phyloP scores from a whole-genome alignment of 2,888 invertebrate species.

The Dicyrtoma fusca region DNA sequence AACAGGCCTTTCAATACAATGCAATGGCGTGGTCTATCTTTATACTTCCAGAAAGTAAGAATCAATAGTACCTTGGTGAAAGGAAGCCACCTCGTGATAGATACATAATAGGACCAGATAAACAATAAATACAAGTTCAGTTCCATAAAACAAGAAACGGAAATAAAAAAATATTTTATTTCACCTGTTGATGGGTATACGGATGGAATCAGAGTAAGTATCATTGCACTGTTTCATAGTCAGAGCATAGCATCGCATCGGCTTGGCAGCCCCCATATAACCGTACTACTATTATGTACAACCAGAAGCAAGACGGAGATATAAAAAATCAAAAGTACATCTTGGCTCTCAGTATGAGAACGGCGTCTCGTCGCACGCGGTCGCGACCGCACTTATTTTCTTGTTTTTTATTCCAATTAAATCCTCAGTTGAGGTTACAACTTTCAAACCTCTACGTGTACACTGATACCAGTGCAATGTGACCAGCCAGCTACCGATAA shows the following conservation, averaged over 20 bases:
- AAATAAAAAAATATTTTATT: conserved; percentile 11
- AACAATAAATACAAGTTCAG: background rate
- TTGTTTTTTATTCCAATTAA: conserved; percentile 17
- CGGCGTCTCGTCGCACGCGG: conserved; percentile 12
- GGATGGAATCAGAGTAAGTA: background rate
- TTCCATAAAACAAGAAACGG: conserved; percentile 24
- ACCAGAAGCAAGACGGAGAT: background rate
- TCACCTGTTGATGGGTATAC: conserved; percentile 16
- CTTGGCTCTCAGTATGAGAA: background rate
- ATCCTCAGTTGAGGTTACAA: conserved; percentile 21
- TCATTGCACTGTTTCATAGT: too few species aligned
- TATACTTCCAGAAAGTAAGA: background rate
- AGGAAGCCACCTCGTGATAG: background rate
- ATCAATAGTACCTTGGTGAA: too few species aligned
- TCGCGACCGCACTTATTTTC: conserved; percentile 23
- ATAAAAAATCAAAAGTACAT: too few species aligned
- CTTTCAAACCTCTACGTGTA: too few species aligned
- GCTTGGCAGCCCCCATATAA: too few species aligned
- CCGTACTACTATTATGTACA: too few species aligned
- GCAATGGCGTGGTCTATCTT: background rate
- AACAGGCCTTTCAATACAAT: background rate
- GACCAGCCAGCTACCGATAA: too few species aligned
- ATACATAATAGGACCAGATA: background rate
- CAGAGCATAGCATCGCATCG: too few species aligned
- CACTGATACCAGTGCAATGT: too few species aligned